Evolutionary conservation across 2,797 vertebrate species (phyloP).

Genomic region (Lepus townsendii): DNA sequence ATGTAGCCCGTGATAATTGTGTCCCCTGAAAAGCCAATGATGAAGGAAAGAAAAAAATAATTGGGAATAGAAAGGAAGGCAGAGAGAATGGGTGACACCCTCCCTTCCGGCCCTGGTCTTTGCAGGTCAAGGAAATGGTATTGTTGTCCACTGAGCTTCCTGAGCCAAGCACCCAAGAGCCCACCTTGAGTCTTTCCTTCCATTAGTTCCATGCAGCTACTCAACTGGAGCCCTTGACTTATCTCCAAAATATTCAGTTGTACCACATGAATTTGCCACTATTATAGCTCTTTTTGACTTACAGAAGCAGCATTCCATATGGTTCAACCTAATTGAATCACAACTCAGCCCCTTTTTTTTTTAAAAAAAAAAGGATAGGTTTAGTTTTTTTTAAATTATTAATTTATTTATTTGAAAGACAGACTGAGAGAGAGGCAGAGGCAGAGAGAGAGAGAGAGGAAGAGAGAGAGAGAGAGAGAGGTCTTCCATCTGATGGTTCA

Average conservation of each 20-base stretch:
- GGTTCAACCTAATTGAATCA: not conserved
- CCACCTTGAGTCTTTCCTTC: not conserved
- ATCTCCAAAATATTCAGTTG: not conserved
- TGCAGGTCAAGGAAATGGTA: too few species aligned
- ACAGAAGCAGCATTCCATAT: not conserved
- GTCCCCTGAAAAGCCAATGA: conserved; percentile 84
- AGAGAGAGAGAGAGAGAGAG: too few species aligned
- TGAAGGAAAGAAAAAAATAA: not conserved
- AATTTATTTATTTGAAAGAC: too few species aligned
- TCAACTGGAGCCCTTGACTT: not conserved
- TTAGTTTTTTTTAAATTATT: too few species aligned
- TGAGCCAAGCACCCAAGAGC: not conserved
- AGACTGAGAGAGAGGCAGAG: too few species aligned
- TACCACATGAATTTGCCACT: not conserved
- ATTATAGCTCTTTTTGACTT: not conserved
- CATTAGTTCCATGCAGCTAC: not conserved
- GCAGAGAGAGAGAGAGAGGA: too few species aligned
- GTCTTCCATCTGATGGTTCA: too few species aligned
- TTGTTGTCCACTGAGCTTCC: rapidly evolving
- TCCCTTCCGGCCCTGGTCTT: not conserved
- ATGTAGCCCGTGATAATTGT: conserved; percentile 86
- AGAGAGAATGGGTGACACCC: rapidly evolving
- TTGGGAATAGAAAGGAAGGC: not conserved
- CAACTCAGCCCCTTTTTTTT: not conserved
- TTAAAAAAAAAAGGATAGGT: too few species aligned